Evolutionary conservation across 2,113 vertebrate species (phyloP), one percentile per base, ranked within the genome.

Genomic region (Hystrix brachyura): DNA sequence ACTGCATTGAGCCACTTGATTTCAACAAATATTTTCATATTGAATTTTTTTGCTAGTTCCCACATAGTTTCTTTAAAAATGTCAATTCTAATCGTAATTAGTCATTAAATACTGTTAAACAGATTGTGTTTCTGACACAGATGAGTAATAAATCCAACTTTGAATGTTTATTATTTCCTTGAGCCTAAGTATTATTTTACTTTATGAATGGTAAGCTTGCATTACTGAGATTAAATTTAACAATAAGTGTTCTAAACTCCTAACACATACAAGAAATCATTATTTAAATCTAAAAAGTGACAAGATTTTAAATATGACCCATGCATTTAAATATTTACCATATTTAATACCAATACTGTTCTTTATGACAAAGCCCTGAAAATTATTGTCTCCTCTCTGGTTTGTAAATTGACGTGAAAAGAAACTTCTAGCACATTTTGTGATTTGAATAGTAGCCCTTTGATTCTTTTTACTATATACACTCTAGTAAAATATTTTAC

Each of bases 41-140:
- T 90, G 65, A 27, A 48, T 95, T 87, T 79, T 60, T 72, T 86
- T 60, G 25, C 43, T 76, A 48, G 43, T 62, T 88, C 14, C 29
- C 72, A 32, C n/a, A 72, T 87, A 86, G 21, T 83, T 86, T 80
- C 53, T 89, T 80, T 81, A 55, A 51, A 79, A 78, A 93, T 84
- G 88, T 38, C 51, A 48, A 82, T 4, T 65, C 8, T 79, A 59
- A 64, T 91, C 59, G 14, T 91, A 91, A 87, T 69, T 84, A 93
- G 27, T 34, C 85, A 82, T 81, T 96, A 60, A 91, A 76, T 78
- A 65, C 2, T 88, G 18, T 32, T 88, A 93, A 71, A 85, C 60
- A 91, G 10, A 60, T n/a, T 76, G 38, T 69, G 11, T 64, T 69
- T 94, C 17, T 88, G 5, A 34, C 57, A 67, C 9, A 97, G 19